These are phyloP conservation scores for Drosophila austrosaltans DNA, from an alignment of 2,888 invertebrate species.

Conservation along the genomic window DNA sequence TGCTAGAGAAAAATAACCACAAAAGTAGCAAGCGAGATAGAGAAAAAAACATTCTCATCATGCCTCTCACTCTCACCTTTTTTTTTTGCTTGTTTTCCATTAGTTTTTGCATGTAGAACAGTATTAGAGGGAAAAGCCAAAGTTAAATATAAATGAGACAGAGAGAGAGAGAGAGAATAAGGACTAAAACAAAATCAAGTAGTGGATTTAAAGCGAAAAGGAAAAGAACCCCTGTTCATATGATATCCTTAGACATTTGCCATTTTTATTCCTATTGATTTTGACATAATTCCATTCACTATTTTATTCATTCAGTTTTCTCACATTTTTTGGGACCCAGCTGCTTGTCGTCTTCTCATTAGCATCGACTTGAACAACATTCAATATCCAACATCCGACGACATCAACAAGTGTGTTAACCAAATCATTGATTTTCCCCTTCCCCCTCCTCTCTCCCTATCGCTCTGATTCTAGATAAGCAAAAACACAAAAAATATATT, in stretches of 20 bases:
- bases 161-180: neutral
- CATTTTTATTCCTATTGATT: constrained; percentile 1
- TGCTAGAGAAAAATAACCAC: constrained; percentile 72
- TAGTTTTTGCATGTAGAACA: constrained; percentile 14
- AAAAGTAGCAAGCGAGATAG: constrained; percentile 36
- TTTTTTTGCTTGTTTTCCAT: constrained; percentile 13
- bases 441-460: neutral
- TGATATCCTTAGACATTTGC: neutral
- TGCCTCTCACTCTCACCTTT: neutral
- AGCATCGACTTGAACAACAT: neutral
- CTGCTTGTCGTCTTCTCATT: constrained; percentile 12
- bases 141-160: neutral
- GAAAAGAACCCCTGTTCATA: neutral
- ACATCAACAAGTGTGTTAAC: constrained; percentile 71
- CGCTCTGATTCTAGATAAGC: neutral
- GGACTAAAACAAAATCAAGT: neutral
- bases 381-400: constrained; percentile 15
- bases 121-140: constrained; percentile 10
- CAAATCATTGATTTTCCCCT: constrained; percentile 38
- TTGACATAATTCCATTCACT: constrained; percentile 15
- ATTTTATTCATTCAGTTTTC: constrained; percentile 9
- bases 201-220: neutral
- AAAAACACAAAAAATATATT: constrained; percentile 53
- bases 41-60: constrained; percentile 25
- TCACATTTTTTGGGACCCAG: constrained; percentile 10